phyloP scores from a whole-genome alignment of 2,113 vertebrate species.

The Leucoraja erinaceus region DNA sequence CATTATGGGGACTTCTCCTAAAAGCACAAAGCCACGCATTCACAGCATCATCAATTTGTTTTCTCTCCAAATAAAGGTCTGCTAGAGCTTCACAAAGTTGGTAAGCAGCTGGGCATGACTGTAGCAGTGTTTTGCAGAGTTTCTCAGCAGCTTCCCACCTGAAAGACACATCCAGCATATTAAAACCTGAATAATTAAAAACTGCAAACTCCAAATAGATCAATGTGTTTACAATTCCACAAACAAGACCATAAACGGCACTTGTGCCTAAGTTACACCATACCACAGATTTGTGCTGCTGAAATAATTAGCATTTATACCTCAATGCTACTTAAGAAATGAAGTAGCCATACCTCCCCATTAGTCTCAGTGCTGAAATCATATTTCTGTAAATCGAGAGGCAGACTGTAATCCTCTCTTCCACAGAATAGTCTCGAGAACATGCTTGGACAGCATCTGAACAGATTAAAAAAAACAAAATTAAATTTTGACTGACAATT shows the following conservation, averaged over 20 bases:
- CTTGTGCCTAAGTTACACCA: neutral
- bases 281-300: neutral
- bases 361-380: conserved; percentile 65
- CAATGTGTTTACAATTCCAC: neutral
- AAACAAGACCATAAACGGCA: neutral
- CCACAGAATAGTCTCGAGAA: conserved; percentile 58
- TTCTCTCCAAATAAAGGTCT: conserved; percentile 61
- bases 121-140: conserved; percentile 68
- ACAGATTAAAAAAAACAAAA: conserved; percentile 27
- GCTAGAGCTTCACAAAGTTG: conserved; percentile 68
- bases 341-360: conserved; percentile 64
- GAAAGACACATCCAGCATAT: neutral
- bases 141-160: conserved; percentile 69
- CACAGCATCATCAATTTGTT: conserved; percentile 56
- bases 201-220: neutral
- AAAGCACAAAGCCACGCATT: conserved; percentile 72
- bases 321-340: neutral
- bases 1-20: conserved; percentile 67
- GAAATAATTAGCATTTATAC: neutral
- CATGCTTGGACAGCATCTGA: conserved; percentile 76
- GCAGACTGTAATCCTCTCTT: conserved; percentile 63
- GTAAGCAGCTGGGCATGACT: conserved; percentile 64
- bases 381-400: conserved; percentile 82
- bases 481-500: neutral
- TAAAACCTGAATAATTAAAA: neutral